Conservation (phyloP, 2,113 vertebrate genomes). For the Corythoichthys haematopterus region DNA sequence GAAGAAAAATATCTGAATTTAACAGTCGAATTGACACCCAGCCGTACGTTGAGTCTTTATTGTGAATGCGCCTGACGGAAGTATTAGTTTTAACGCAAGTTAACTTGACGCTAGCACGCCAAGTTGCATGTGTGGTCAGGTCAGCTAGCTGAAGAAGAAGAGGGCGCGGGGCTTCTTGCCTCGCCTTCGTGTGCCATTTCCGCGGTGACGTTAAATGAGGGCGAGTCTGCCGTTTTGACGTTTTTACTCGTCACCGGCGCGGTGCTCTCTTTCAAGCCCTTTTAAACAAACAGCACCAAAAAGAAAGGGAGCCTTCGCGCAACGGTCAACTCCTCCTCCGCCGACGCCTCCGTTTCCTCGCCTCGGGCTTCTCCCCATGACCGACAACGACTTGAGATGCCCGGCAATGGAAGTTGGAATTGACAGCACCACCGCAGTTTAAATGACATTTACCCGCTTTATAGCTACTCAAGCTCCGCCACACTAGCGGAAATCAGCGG, state of each 20-base stretch:
- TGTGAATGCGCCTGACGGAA: constrained; percentile 32
- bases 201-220: constrained; percentile 5
- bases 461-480: constrained; percentile 21
- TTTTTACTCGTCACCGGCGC: not conserved
- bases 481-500: constrained; percentile 50
- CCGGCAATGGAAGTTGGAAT: constrained; percentile 45
- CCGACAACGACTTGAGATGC: not conserved
- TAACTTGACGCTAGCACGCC: constrained; percentile 32
- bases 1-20: not conserved
- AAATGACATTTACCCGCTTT: constrained; percentile 15
- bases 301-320: not conserved
- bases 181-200: constrained; percentile 10
- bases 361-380: not conserved
- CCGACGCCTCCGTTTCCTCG: not conserved
- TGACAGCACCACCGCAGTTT: constrained; percentile 34
- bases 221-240: not conserved
- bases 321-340: constrained; percentile 27
- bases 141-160: constrained; percentile 23
- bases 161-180: constrained; percentile 29
- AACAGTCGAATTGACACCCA: not conserved
- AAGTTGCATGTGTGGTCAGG: constrained; percentile 53
- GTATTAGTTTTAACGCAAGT: fast-evolving
- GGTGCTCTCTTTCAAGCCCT: not conserved
- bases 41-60: constrained; percentile 6
- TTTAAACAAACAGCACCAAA: constrained; percentile 12